Evolutionary conservation across 2,888 invertebrate species (phyloP), one percentile per base, ranked within the genome.

Genomic region (Drosophila anomalata): DNA sequence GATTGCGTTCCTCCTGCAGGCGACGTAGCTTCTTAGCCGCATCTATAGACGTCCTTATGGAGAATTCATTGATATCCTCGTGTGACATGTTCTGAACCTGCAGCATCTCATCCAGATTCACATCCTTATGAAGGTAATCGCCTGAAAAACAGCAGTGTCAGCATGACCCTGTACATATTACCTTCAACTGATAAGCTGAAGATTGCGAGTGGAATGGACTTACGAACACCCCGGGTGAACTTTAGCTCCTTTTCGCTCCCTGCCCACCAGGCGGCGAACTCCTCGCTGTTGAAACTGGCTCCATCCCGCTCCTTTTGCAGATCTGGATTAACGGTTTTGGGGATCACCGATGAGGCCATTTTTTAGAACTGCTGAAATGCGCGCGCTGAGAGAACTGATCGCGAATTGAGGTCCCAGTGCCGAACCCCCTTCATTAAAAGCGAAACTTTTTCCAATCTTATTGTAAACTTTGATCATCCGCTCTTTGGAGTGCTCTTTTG

Each of bases 201-300:
- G 41, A 41, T 60, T 42, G 31, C 22, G 26, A 20, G 24, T 31
- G 41, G 36, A n/a, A 12, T 62, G 33, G 29, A 84, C 84, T 80
- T 66, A 85, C 84, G 80, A 17, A 80, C 1, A 26, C 57, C 58
- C 46, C 84, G 57, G 33, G 74, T 84, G 47, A 80, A 77, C 12
- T 69, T 70, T 3, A 85, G 57, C 17, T 95, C 95, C 54, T 95
- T 93, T 59, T 92, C 92, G 17, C 95, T 94, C 3, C 97, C 97
- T 91, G 96, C 95, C 69, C 96, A 92, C 75, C 96, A 93, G 90
- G 95, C 92, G 0, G 96, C 97, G 73, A 97, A 92, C 91, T 97
- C 97, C 72, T 92, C 92, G 5, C 94, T 92, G 89, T 94, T 93
- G 87, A 96, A 96, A 8, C 94, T 94, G 82, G 96, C 96, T 78